phyloP scores from a whole-genome alignment of 2,113 vertebrate species.

The Echinops telfairi region DNA sequence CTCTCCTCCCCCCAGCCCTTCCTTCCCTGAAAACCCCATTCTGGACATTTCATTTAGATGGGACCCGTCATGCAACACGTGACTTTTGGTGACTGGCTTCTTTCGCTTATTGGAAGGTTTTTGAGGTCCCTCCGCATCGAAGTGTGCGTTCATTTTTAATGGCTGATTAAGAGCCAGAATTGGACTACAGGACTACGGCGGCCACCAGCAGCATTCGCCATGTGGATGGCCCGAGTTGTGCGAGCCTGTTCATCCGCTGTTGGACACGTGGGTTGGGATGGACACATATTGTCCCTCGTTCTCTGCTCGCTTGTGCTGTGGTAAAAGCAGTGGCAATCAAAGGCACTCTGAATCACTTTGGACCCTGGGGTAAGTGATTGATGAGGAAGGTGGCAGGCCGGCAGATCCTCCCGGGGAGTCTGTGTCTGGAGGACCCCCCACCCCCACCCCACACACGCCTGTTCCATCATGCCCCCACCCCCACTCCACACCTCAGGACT shows the following conservation, averaged over 20 bases:
- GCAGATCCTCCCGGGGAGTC: background rate
- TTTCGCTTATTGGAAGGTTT: no score
- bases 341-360: background rate
- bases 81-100: no score
- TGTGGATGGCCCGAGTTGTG: background rate
- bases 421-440: background rate
- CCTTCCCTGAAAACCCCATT: no score
- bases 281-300: background rate
- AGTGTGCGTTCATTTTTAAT: background rate
- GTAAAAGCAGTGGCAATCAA: fast-evolving
- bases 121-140: no score
- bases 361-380: background rate
- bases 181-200: no score
- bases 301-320: no score
- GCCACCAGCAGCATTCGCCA: background rate
- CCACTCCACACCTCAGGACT: background rate
- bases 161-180: background rate
- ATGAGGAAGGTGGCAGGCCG: background rate
- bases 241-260: background rate
- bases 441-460: background rate
- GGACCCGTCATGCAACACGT: no score
- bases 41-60: no score
- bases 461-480: background rate
- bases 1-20: no score
- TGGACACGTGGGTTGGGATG: background rate